Base-by-base conservation (phyloP, 2,797 vertebrate genomes). In the Liasis olivaceus region DNA sequence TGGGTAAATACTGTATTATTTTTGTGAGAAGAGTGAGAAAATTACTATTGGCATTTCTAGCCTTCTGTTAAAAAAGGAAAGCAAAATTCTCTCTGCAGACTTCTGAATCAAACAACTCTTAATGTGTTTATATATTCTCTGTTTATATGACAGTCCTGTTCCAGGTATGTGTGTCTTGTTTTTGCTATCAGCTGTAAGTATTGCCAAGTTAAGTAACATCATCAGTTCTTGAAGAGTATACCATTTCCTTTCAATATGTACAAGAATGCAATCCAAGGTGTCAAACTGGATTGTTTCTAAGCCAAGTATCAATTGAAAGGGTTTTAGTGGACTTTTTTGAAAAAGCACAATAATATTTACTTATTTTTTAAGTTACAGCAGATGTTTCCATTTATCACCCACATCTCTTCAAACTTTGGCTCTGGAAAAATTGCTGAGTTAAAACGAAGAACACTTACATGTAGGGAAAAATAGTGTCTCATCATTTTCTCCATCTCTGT, bases 1-100 rank as follows among this genome's bases (percentile, higher is more conserved):
- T 62, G 92, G 95, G 95, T 97, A 97, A 98, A 97, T 97, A n/a
- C n/a, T n/a, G n/a, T n/a, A 97, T 96, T 97, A 94, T 94, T 94
- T 91, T 95, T 94, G 90, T 97, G 94, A 96, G 97, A 96, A 95
- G 89, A 96, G 95, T 96, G 95, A 96, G 88, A 81, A 96, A 94
- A 96, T 97, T 96, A 95, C 89, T 56, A 95, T 88, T 92, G 94
- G 93, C 93, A 93, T 96, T 95, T 94, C 95, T 96, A 90, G 87
- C 96, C 97, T 96, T 93, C 42, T 93, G 94, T 91, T 86, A 60
- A 84, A 88, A 85, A 88, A 20, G 54, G 28, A 24, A 31, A 31
- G 42, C 26, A 87, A 88, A 89, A 86, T 22, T 47, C 42, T 58
- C 63, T 59, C 63, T 47, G 20, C 24, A 64, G 81, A 31, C 60